Conservation (phyloP, 2,797 vertebrate genomes). For the Muraenolepis orangiensis region DNA sequence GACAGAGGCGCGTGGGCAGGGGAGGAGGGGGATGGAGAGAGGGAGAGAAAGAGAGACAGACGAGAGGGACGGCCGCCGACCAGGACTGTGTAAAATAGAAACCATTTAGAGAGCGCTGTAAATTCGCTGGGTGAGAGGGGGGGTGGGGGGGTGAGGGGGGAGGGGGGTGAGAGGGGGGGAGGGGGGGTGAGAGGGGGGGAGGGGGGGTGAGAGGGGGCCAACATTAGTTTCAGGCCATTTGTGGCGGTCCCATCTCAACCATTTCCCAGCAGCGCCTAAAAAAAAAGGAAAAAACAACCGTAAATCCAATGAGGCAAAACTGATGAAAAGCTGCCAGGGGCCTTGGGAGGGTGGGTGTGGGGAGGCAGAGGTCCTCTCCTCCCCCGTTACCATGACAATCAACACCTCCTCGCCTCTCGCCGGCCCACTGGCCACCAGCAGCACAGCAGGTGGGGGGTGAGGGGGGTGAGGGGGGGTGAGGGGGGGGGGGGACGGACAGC, state of each 20-base stretch:
- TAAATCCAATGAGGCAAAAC: constrained; percentile 61
- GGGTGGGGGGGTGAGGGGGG: too few relatives aligned
- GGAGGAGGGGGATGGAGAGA: constrained; percentile 6
- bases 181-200: too few relatives aligned
- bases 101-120: constrained; percentile 51
- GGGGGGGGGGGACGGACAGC: too few relatives aligned
- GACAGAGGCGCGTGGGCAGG: constrained; percentile 12
- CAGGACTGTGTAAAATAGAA: constrained; percentile 28
- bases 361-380: too few relatives aligned
- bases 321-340: constrained; percentile 61
- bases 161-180: too few relatives aligned
- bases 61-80: constrained; percentile 10
- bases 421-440: too few relatives aligned
- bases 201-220: too few relatives aligned
- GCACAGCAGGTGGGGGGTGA: too few relatives aligned
- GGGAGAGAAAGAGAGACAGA: constrained; percentile 11
- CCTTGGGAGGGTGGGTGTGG: constrained; percentile 42
- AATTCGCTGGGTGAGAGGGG: constrained; percentile 57
- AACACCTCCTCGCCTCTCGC: too few relatives aligned
- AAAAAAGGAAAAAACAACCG: constrained; percentile 4
- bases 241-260: constrained; percentile 65
- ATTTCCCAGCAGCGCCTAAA: constrained; percentile 58
- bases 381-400: too few relatives aligned
- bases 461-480: too few relatives aligned
- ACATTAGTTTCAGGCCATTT: constrained; percentile 74